These are phyloP conservation scores for Nephrotoma guestfalica DNA, from an alignment of 2,888 invertebrate genomes.

Conservation along the genomic window DNA sequence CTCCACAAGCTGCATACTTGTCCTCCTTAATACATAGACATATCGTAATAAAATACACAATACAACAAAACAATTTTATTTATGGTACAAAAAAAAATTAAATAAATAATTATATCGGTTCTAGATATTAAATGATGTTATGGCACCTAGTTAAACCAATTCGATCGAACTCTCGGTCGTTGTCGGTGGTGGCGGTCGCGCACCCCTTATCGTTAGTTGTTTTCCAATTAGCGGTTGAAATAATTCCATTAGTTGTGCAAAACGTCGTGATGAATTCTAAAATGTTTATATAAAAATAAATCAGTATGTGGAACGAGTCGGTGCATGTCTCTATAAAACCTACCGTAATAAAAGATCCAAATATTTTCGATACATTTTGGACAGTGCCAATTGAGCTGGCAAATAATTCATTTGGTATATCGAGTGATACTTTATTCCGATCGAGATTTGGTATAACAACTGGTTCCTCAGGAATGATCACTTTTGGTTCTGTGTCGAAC, in stretches of 20 bases:
- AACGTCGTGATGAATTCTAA: constrained; percentile 64
- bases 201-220: constrained; percentile 57
- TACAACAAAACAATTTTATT: background rate
- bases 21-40: background rate
- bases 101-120: background rate
- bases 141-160: background rate
- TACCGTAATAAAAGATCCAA: constrained; percentile 45
- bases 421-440: constrained; percentile 38
- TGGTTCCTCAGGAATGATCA: constrained; percentile 16
- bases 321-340: constrained; percentile 16
- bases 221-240: constrained; percentile 62
- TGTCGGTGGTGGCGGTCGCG: constrained; percentile 31
- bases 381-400: constrained; percentile 42
- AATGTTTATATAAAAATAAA: constrained; percentile 21
- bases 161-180: background rate
- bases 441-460: constrained; percentile 37
- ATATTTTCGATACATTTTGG: constrained; percentile 40
- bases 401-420: constrained; percentile 41
- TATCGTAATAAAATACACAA: background rate
- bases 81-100: background rate
- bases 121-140: background rate
- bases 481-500: constrained; percentile 8
- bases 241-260: constrained; percentile 53
- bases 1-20: background rate
- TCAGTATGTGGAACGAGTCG: background rate